phyloP scores from a whole-genome alignment of 2,888 invertebrate genomes.

The Vanessa cardui region DNA sequence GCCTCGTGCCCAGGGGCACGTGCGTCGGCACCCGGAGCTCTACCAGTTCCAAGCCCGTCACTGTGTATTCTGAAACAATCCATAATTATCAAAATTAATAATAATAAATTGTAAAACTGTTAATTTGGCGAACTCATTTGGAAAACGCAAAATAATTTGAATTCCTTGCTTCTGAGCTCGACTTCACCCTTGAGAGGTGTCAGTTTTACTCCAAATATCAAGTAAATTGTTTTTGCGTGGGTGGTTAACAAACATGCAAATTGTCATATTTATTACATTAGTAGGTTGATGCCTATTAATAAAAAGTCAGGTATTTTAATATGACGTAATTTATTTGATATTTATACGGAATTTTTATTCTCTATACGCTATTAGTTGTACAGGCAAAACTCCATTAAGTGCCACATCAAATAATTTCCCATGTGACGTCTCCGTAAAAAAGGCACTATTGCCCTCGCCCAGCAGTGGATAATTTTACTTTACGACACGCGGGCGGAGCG shows the following conservation, averaged over 20 bases:
- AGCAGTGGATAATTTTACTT: conserved; percentile 81
- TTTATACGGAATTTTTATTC: conserved; percentile 69
- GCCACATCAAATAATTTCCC: conserved; percentile 83
- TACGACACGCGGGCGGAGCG: conserved; percentile 75
- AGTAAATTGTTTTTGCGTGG: too few species aligned
- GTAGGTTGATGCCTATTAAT: too few species aligned
- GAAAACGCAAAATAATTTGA: too few species aligned
- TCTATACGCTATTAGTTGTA: conserved; percentile 75
- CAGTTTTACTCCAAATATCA: too few species aligned
- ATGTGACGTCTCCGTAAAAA: conserved; percentile 82
- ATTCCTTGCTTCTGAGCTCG: too few species aligned
- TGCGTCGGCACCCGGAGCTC: conserved; percentile 92
- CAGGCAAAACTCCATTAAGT: conserved; percentile 83
- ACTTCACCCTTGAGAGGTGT: too few species aligned
- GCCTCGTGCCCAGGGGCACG: conserved; percentile 89
- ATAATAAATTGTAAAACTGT: neutral
- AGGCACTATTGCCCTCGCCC: conserved; percentile 81
- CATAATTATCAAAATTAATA: conserved; percentile 6
- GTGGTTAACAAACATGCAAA: too few species aligned
- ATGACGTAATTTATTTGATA: conserved; percentile 44
- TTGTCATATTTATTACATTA: too few species aligned
- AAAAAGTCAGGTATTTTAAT: too few species aligned
- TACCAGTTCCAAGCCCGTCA: conserved; percentile 84
- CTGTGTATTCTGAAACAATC: conserved; percentile 60
- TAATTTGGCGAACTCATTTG: too few species aligned